Base-by-base conservation (phyloP, 2,888 invertebrate genomes). In the Drosophila pegasa region DNA sequence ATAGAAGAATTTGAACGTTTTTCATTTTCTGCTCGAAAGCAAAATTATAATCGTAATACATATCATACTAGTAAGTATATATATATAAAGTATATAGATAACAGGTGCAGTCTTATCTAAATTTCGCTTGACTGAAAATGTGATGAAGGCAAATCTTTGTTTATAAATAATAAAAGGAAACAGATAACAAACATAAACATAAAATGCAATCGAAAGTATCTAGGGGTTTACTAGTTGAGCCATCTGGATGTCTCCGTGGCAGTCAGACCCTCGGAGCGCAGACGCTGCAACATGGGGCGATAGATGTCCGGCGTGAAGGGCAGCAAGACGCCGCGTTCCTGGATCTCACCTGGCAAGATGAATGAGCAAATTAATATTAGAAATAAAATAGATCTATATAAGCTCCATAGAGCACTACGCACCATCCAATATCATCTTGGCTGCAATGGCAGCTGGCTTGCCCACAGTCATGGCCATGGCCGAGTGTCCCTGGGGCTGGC, bases 401-500 rank as follows among this genome's bases (percentile, higher is more conserved):
- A 35, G 10, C 4, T 18, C 12, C 22, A 37, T 22, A 16, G 14
- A 27, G 10, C 0, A 2, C 9, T 9, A 31, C 71, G 50, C 31
- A 91, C 92, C 99, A 92, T 98, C 98, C 14, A 99, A 93, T 69
- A 99, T 95, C 99, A 99, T 99, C 93, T 98, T 98, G 1, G 98
- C 95, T 1, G 99, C 98, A 82, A 99, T 99, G 20, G 98, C 99
- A 7, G 98, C 96, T 0, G 96, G 99, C 93, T 95, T 97, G 22
- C 98, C 98, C 9, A 98, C 98, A 9, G 97, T 97, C 88, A 96
- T 95, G 0, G 98, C 96, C 99, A 99, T 99, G 27, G 99, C 99
- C 0, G 99, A 98, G 92, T 97, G 97, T 1, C 96, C 96, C 12
- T 91, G 84, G 0, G 94, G 93, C 70, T 96, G 95, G 0, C 99